Evolutionary conservation across 2,113 vertebrate genomes (phyloP), one percentile per base, ranked within the genome.

Genomic region (Pitta sordida): DNA sequence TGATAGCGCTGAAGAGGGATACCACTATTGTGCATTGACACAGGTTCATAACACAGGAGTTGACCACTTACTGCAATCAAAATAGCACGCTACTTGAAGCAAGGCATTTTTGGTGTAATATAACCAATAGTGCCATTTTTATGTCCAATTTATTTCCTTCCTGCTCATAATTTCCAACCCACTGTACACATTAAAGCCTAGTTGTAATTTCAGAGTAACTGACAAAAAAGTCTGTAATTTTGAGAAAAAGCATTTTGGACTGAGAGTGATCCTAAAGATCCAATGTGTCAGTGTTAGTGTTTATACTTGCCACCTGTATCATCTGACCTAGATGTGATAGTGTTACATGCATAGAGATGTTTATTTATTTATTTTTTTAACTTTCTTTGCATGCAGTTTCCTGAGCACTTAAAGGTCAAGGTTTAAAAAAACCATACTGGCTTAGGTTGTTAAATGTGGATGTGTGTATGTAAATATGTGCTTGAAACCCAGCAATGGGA

Each of bases 271-370:
- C 48, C 34, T 82, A 24, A 77, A 63, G 65, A 14, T 29, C 11
- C 3, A 7, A 0, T 1, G 3, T 7, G 68, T 43, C 46, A 18
- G 16, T 1, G 0, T 1, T 79, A 67, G 44, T 20, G 69, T 69
- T 81, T 64, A 22, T 22, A 55, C 12, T 8, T 7, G 15, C 39
- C 26, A 0, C 10, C 6, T 26, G 6, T 69, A 37, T 41, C 39
- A 6, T 18, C 36, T 63, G 55, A 74, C 63, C 71, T n/a, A 20
- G 20, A 34, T 44, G 84, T 5, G 13, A 37, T 4, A 55, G 44
- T 15, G 23, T 27, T 44, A 30, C 20, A 20, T 52, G 41, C 30
- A 29, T 5, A 71, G 43, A 77, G 32, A 29, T 34, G 5, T 17
- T n/a, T 81, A 78, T 78, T 86, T 81, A 78, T 74, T 93, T 53